Base-by-base conservation (phyloP, 2,888 invertebrate genomes). In the Thyatira batis region DNA sequence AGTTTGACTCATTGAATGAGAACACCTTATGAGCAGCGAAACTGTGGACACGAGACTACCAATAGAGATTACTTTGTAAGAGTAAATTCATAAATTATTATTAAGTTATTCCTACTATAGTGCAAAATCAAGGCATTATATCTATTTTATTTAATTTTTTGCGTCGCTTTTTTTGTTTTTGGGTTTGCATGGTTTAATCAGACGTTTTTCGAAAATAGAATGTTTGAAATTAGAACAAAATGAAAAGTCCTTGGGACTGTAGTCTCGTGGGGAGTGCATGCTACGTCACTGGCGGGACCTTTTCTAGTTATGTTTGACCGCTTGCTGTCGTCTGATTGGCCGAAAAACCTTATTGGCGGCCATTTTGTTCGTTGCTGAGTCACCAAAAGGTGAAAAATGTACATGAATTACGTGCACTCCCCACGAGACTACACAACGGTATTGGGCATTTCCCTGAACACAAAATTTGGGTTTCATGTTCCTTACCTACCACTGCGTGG, bases 351-450 rank as follows among this genome's bases (percentile, higher is more conserved):
- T 84, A 85, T 80, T 83, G 90, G 93, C 93, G 92, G 94, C 94
- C 94, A 94, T 94, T 93, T 94, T 94, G 93, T 86, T 77, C 83
- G 82, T 81, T 93, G 93, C 89, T 94, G 94, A 93, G 91, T 93
- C 93, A 93, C 92, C 93, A 89, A 89, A 90, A 89, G 90, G 89
- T 89, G 93, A 93, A 94, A 93, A 93, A 93, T 93, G 89, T 91
- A 88, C 90, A 86, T 85, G 92, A 92, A 87, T 85, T 87, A 85
- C 83, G 78, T 78, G 85, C 81, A 92, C 93, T 93, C 92, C 93
- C 84, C 87, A 88, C 90, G 90, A 93, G 93, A 93, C 92, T 93
- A 92, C 87, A 86, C 88, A 89, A 92, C 90, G 90, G 92, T 92
- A 92, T 90, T 89, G 92, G 89, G 91, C 90, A 92, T 92, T 92